These are phyloP conservation scores for Cyprinodon variegatus DNA, from an alignment of 2,113 vertebrate species.

Conservation along the genomic window DNA sequence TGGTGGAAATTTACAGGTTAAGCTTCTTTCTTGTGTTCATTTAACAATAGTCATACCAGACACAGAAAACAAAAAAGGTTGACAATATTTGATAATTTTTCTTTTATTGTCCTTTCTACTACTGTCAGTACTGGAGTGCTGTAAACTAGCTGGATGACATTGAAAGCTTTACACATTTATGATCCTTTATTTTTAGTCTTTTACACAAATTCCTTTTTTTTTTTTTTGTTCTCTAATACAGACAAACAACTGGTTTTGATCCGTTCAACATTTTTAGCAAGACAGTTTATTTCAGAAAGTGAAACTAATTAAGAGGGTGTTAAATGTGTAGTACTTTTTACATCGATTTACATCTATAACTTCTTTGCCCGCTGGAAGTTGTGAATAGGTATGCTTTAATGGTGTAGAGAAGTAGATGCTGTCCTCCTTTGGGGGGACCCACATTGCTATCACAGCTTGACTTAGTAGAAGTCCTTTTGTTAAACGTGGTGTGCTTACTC, in stretches of 20 bases:
- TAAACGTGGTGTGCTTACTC: slow-evolving; percentile 53
- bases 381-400: not conserved
- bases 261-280: not conserved
- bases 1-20: not conserved
- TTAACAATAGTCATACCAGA: not conserved
- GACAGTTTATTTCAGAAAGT: not conserved
- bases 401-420: slow-evolving; percentile 8
- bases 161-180: not conserved
- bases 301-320: not conserved
- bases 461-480: slow-evolving; percentile 59
- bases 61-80: not conserved
- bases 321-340: not conserved
- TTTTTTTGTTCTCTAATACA: not conserved
- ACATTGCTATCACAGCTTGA: slow-evolving; percentile 48
- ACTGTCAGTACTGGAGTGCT: too few relatives aligned
- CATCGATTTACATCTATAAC: not conserved
- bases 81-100: not conserved
- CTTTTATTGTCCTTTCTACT: not conserved
- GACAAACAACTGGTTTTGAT: not conserved
- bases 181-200: not conserved
- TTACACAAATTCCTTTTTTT: not conserved
- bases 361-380: not conserved
- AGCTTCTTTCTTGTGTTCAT: not conserved
- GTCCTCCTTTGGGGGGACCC: slow-evolving; percentile 7
- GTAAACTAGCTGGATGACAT: not conserved